phyloP scores from a whole-genome alignment of 92 coral and sea anemone species.

The Palythoa heliodiscus region DNA sequence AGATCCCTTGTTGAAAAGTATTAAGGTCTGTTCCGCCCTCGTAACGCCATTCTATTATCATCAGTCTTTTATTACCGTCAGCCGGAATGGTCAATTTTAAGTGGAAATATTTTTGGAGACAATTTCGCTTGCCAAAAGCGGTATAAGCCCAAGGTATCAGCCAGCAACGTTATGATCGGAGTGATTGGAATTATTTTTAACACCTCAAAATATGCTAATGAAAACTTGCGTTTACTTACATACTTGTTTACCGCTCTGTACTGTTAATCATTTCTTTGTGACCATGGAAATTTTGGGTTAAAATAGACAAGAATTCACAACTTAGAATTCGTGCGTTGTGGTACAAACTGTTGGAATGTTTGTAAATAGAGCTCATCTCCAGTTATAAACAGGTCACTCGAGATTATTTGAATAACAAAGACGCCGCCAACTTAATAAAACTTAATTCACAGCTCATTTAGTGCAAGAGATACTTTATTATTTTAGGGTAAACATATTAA shows the following conservation, averaged over 20 bases:
- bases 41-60: constrained; percentile 13
- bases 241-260: too few relatives aligned
- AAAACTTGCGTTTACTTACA: too few relatives aligned
- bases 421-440: background rate
- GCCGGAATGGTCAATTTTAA: background rate
- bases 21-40: background rate
- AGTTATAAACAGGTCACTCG: background rate
- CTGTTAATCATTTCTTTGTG: too few relatives aligned
- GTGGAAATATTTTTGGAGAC: too few relatives aligned
- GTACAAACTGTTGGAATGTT: background rate
- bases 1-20: constrained; percentile 3
- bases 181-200: too few relatives aligned
- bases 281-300: too few relatives aligned
- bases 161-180: background rate
- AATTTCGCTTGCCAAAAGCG: too few relatives aligned
- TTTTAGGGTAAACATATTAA: background rate
- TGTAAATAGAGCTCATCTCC: background rate
- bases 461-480: background rate
- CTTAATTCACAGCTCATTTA: background rate
- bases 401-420: background rate
- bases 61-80: background rate
- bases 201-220: too few relatives aligned
- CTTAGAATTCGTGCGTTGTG: background rate
- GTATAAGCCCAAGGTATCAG: background rate
- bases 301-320: too few relatives aligned